Base-by-base conservation (phyloP, 2,797 vertebrate species). In the Typhlichthys subterraneus region DNA sequence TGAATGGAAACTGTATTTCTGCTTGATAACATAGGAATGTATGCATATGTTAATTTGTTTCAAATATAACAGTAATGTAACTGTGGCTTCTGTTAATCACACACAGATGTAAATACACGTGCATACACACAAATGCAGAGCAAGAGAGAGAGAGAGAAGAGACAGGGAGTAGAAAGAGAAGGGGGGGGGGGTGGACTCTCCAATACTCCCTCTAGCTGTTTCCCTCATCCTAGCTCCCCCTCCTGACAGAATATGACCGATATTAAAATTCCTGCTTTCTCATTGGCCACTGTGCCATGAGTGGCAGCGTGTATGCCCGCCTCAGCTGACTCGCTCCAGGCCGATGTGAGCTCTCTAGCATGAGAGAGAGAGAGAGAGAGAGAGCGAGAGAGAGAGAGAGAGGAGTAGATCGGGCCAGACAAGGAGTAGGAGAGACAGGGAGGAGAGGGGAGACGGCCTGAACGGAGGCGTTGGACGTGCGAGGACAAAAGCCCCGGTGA, bases 301-400 rank as follows among this genome's bases (percentile, higher is more conserved):
- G 31, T 79, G 90, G 57, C 87, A 80, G 73, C 42, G 12, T 0
- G 12, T 6, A 1, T 67, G 5, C 61, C 82, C 83, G 68, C 69
- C 88, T 70, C 82, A 61, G 2, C 65, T 17, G 63, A 61, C 86
- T 83, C 90, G 91, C 82, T 88, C 84, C 73, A 67, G 82, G 83
- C 76, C 85, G 83, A 75, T 81, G 75, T 53, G 79, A 80, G 83
- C 80, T 81, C 78, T 76, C 65, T 55, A 87, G 87, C 86, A 88
- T 88, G 80, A 75, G 78, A 83, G 80, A 89, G 81, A 77, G 76
- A 54, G 47, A 72, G 73, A 68, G 85, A 89, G 83, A 85, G 90
- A 82, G 87, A 88, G 79, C 79, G 52, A 23, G 33, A 38, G 33
- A 38, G 5, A 38, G 72, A 63, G 53, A 50, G 76, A 57, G 72